These are phyloP conservation scores for Aramus guarauna DNA, from an alignment of 2,113 vertebrate genomes.

Conservation along the genomic window DNA sequence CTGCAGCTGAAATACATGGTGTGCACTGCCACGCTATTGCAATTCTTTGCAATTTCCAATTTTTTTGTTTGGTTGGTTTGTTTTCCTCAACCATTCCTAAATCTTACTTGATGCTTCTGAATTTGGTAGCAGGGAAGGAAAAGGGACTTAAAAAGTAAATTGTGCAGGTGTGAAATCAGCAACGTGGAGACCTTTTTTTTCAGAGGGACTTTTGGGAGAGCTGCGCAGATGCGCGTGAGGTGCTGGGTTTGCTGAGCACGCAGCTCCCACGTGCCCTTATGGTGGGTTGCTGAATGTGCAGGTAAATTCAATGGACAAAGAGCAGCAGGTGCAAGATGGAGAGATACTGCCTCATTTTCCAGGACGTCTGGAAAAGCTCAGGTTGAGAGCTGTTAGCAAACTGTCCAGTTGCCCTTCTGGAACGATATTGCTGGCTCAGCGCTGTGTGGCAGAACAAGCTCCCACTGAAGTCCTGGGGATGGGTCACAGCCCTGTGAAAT, in stretches of 20 bases:
- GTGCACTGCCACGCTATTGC: fast-evolving
- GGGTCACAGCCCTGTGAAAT: neutral
- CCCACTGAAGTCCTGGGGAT: neutral
- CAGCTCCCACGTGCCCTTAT: neutral
- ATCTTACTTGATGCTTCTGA: neutral
- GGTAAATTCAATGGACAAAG: neutral
- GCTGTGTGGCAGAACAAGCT: neutral
- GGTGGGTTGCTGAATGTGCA: neutral
- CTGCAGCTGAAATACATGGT: neutral
- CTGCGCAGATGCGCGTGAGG: neutral
- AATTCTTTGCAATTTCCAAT: neutral
- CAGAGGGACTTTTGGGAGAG: neutral
- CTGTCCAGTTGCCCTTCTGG: neutral
- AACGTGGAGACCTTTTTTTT: neutral
- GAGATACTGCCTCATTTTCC: neutral
- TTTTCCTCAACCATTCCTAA: neutral
- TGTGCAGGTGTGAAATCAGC: neutral
- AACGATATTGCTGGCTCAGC: fast-evolving
- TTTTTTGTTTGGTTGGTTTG: neutral
- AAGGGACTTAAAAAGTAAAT: neutral
- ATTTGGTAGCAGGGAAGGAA: neutral
- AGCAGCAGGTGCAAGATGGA: neutral
- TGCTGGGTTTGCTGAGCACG: neutral
- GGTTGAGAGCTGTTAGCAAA: neutral
- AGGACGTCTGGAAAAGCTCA: neutral